Evolutionary conservation across 1,140 invertebrate species (phyloP).

Genomic region (Panagrolaimus sp.): DNA sequence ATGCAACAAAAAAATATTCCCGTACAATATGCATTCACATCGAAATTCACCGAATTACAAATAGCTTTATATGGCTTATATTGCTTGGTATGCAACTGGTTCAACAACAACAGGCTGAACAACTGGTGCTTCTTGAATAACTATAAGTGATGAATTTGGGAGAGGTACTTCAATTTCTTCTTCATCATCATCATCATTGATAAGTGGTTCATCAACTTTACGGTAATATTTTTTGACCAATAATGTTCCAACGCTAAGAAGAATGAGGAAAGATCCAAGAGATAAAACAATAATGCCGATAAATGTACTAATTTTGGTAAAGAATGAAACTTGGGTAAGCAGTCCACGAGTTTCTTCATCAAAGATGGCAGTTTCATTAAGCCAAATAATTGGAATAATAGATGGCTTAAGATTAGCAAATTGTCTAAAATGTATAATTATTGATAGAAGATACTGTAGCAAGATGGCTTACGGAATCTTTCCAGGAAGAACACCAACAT

Average conservation of each 20-base stretch:
- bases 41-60: no score
- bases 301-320: not conserved
- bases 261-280: not conserved
- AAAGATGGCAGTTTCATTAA: conserved; percentile 39
- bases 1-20: no score
- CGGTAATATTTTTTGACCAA: not conserved
- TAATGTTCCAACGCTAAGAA: not conserved
- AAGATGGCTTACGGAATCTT: conserved; percentile 34
- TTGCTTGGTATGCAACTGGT: no score
- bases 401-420: conserved; percentile 18
- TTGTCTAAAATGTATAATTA: conserved; percentile 23
- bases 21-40: no score
- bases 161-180: not conserved
- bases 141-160: no score
- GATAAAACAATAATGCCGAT: not conserved
- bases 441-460: not conserved
- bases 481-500: conserved; percentile 51
- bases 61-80: no score
- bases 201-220: not conserved
- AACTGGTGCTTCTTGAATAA: no score
- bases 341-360: conserved; percentile 30
- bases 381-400: conserved; percentile 45
- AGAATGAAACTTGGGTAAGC: conserved; percentile 12
- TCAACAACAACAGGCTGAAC: no score
- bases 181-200: not conserved